phyloP scores from a whole-genome alignment of 1,140 invertebrate genomes.

The Heliconius melpomene region DNA sequence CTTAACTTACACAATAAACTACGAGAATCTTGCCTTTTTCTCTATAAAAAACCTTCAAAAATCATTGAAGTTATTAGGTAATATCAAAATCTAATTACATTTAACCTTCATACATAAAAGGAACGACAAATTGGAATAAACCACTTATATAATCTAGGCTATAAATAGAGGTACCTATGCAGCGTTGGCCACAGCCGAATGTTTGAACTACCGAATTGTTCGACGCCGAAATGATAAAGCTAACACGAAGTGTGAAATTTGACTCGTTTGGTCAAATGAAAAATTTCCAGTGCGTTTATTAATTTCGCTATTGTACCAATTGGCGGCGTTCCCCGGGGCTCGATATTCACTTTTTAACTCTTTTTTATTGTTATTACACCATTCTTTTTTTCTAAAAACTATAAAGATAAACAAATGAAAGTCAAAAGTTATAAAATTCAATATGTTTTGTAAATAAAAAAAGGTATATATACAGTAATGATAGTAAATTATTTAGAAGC shows the following conservation, averaged over 20 bases:
- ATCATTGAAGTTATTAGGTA: too few species aligned
- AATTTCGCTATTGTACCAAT: conserved; percentile 71
- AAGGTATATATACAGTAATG: not conserved
- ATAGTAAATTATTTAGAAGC: conserved; percentile 9
- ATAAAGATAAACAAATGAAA: too few species aligned
- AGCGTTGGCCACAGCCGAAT: conserved; percentile 36
- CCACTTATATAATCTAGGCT: conserved; percentile 37
- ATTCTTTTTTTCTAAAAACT: not conserved
- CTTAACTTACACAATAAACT: too few species aligned
- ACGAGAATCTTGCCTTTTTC: too few species aligned
- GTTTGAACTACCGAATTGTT: conserved; percentile 39
- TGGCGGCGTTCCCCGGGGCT: conserved; percentile 48
- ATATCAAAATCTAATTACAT: not conserved
- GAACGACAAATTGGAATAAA: conserved; percentile 43
- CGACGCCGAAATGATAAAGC: conserved; percentile 61
- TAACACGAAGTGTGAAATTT: conserved; percentile 60
- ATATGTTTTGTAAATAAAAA: not conserved
- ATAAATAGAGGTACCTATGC: conserved; percentile 18
- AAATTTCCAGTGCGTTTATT: conserved; percentile 68
- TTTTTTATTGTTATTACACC: not conserved
- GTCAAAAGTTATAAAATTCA: not conserved
- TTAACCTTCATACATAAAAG: conserved; percentile 9
- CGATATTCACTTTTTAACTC: conserved; percentile 45
- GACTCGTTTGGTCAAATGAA: conserved; percentile 62
- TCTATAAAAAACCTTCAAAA: too few species aligned